phyloP scores from a whole-genome alignment of 2,797 vertebrate species.

The Poliocrania exsul region DNA sequence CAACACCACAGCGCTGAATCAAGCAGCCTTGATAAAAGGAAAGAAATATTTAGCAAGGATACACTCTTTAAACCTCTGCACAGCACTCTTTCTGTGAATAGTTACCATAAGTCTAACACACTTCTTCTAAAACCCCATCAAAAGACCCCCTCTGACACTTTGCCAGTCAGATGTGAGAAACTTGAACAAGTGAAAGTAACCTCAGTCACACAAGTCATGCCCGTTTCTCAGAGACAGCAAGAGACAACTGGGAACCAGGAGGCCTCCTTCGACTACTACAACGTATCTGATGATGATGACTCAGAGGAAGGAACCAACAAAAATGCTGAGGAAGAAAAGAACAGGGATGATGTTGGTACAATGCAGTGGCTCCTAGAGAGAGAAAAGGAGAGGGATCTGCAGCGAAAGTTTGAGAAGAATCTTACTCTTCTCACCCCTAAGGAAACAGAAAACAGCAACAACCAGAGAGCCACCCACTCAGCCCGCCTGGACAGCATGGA shows the following conservation, averaged over 20 bases:
- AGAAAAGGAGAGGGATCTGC: conserved; percentile 94
- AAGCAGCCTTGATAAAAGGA: conserved; percentile 90
- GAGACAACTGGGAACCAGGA: conserved; percentile 85
- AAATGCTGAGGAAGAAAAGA: conserved; percentile 86
- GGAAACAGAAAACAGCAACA: conserved; percentile 93
- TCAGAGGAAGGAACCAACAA: conserved; percentile 91
- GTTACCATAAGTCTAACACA: conserved; percentile 92
- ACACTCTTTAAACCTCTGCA: conserved; percentile 94
- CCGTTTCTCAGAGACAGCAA: conserved; percentile 85
- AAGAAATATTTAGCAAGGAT: conserved; percentile 97
- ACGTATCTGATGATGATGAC: conserved; percentile 94
- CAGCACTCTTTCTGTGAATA: conserved; percentile 92
- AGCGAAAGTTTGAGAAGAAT: conserved; percentile 97
- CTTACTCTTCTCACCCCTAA: conserved; percentile 96
- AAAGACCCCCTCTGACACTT: conserved; percentile 86
- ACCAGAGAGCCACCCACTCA: conserved; percentile 93
- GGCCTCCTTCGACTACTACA: conserved; percentile 96
- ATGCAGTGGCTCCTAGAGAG: conserved; percentile 98
- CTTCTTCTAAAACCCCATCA: conserved; percentile 92
- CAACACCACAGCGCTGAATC: conserved; percentile 87
- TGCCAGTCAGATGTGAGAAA: conserved; percentile 87
- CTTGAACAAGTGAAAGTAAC: conserved; percentile 88
- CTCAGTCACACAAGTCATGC: conserved; percentile 82
- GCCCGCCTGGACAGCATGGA: conserved; percentile 98
- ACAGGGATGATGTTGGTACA: conserved; percentile 87